A percentile compares a stretch with the other conserved stretches of the same genome.
phyloP scores from a whole-genome alignment of 2,113 vertebrate species.

The Heterotilapia buettikoferi region DNA sequence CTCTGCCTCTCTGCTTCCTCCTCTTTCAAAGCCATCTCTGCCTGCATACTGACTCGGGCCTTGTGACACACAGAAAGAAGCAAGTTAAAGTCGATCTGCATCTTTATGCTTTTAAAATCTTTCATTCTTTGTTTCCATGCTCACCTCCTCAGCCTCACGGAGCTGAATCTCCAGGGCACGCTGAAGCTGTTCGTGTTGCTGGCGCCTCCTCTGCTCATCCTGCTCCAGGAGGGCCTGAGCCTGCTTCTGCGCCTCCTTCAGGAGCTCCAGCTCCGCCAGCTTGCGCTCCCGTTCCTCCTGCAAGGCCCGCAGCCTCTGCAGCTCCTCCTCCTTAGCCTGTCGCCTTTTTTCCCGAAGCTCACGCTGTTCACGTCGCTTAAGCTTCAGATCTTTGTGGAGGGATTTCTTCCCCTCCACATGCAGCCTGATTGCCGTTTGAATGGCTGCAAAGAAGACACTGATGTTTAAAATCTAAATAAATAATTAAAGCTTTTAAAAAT shows the following conservation, averaged over 20 bases:
- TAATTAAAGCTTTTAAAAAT: not conserved
- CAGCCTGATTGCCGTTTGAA: constrained; percentile 88
- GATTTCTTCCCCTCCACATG: constrained; percentile 85
- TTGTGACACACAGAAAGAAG: constrained; percentile 20
- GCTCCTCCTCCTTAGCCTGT: constrained; percentile 84
- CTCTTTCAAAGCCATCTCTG: constrained; percentile 89
- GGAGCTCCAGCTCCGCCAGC: constrained; percentile 85
- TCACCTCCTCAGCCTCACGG: constrained; percentile 85
- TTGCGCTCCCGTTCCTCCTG: constrained; percentile 91
- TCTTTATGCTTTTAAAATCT: not conserved
- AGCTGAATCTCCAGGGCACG: constrained; percentile 83
- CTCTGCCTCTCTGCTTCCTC: constrained; percentile 85
- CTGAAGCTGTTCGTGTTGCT: constrained; percentile 89
- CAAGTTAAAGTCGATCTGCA: not conserved
- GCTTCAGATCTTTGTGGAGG: constrained; percentile 90
- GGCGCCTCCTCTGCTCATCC: constrained; percentile 82
- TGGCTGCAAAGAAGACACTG: constrained; percentile 70
- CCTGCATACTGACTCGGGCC: constrained; percentile 92
- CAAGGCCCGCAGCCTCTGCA: constrained; percentile 82
- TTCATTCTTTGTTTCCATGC: not conserved
- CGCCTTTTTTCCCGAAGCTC: constrained; percentile 83
- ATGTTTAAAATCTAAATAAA: not conserved
- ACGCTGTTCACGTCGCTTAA: constrained; percentile 84
- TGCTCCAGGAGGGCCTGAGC: constrained; percentile 82
- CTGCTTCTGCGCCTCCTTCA: constrained; percentile 89